Evolutionary conservation across 2,113 vertebrate species (phyloP).

Genomic region (Campylomormyrus tamandua): DNA sequence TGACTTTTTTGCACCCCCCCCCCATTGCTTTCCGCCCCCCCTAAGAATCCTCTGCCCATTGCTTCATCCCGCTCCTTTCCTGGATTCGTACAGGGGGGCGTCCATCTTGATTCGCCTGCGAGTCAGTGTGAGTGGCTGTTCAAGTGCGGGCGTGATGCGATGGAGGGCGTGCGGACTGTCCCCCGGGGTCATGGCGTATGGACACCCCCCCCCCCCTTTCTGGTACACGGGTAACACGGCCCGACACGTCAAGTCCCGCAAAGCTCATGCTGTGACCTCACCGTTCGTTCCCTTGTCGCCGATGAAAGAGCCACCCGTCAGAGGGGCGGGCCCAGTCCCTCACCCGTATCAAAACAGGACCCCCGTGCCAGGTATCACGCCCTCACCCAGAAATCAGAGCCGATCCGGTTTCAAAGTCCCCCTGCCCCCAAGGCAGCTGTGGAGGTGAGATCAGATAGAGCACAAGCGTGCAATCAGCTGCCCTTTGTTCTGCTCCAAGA

Average conservation of each 20-base stretch:
- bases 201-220: background rate
- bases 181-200: background rate
- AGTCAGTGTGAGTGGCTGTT: background rate
- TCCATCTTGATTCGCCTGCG: background rate
- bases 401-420: conserved; percentile 27
- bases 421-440: background rate
- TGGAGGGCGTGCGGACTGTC: background rate
- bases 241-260: background rate
- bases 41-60: no score
- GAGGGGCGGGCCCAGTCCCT: background rate
- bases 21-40: no score
- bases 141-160: background rate
- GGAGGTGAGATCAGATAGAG: background rate
- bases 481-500: background rate
- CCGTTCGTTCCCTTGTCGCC: background rate
- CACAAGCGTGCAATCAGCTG: background rate
- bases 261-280: background rate
- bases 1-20: background rate
- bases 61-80: background rate
- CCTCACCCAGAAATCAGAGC: background rate
- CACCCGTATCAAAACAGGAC: background rate
- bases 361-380: background rate
- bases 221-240: background rate
- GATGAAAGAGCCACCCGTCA: background rate
- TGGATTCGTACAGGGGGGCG: background rate